Evolutionary conservation across 1,140 invertebrate species (phyloP).

Genomic region (Varroa destructor): DNA sequence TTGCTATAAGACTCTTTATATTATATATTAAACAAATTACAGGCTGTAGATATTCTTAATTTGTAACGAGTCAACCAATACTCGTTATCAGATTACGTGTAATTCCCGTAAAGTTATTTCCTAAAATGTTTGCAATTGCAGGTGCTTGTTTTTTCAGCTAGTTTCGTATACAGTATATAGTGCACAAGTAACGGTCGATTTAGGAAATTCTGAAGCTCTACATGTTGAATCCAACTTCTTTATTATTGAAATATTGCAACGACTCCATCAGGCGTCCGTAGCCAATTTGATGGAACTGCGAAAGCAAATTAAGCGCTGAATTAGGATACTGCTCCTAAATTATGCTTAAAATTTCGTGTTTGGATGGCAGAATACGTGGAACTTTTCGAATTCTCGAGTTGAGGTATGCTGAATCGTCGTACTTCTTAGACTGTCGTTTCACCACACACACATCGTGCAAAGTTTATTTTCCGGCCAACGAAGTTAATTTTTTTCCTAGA

Average conservation of each 20-base stretch:
- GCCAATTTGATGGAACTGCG: background rate
- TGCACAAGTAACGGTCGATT: background rate
- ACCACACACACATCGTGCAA: background rate
- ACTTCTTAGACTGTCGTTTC: background rate
- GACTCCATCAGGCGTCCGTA: background rate
- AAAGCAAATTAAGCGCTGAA: background rate
- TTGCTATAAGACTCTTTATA: no score
- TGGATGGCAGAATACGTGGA: constrained; percentile 15
- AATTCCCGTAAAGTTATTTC: no score
- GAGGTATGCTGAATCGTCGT: constrained; percentile 4
- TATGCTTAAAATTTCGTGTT: background rate
- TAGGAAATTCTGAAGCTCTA: constrained; percentile 10
- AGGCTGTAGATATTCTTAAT: no score
- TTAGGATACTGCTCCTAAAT: background rate
- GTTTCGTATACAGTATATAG: no score
- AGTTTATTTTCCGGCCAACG: background rate
- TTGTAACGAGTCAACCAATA: no score
- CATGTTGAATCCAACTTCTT: background rate
- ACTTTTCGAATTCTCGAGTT: constrained; percentile 28
- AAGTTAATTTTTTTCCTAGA: background rate
- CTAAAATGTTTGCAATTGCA: no score
- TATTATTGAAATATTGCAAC: background rate
- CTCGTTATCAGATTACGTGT: no score
- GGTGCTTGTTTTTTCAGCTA: no score
- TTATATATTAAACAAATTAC: no score